Evolutionary conservation across 2,888 invertebrate genomes (phyloP).

Genomic region (Rhagophthalmus giganteus): DNA sequence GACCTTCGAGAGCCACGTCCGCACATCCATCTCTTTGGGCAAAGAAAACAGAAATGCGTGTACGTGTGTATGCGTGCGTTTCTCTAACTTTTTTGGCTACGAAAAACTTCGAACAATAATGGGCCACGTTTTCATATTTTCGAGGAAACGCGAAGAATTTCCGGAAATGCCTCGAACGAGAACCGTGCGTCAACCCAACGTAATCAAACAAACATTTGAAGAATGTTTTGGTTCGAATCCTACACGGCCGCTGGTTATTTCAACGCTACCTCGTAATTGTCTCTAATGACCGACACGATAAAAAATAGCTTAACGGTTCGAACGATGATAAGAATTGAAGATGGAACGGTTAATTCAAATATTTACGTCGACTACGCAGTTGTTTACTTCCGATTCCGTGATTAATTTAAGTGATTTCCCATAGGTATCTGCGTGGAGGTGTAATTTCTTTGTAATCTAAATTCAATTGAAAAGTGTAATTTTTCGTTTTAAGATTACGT

Average conservation of each 20-base stretch:
- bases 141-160: neutral
- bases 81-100: slow-evolving; percentile 4
- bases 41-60: neutral
- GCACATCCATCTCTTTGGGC: slow-evolving; percentile 27
- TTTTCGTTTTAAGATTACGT: too few relatives aligned
- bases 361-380: too few relatives aligned
- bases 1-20: slow-evolving; percentile 41
- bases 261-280: neutral
- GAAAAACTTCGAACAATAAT: neutral
- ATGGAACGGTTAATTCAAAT: too few relatives aligned
- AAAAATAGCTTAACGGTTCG: too few relatives aligned
- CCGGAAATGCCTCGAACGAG: neutral
- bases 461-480: too few relatives aligned
- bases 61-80: slow-evolving; percentile 8
- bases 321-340: too few relatives aligned
- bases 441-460: too few relatives aligned
- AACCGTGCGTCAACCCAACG: neutral
- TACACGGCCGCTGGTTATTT: slow-evolving; percentile 5
- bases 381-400: too few relatives aligned
- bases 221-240: slow-evolving; percentile 17
- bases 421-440: too few relatives aligned
- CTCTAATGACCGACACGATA: neutral
- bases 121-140: too few relatives aligned
- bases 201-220: slow-evolving; percentile 10
- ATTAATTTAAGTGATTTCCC: too few relatives aligned